Percentiles rank a stretch among this genome's conserved stretches.
Conservation (phyloP, 2,113 vertebrate genomes). For the Struthio camelus region DNA sequence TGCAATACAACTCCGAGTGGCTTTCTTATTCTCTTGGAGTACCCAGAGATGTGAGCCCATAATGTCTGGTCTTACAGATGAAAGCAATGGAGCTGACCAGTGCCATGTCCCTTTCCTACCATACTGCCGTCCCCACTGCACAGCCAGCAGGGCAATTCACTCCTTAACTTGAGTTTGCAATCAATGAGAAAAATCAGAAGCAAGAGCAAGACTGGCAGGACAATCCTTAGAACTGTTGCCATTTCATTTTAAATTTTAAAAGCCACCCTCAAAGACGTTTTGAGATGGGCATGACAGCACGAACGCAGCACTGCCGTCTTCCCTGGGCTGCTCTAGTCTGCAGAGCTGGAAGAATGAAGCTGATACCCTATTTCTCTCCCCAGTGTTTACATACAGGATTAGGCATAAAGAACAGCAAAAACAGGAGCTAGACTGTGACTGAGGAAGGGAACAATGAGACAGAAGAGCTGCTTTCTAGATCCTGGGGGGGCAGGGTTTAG, state of each 20-base stretch:
- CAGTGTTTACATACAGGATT: not conserved
- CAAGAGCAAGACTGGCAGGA: not conserved
- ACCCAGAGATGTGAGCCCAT: not conserved
- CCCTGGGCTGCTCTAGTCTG: not conserved
- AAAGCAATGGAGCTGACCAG: not conserved
- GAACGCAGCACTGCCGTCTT: accelerated
- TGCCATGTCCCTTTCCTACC: not conserved
- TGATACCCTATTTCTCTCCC: not conserved
- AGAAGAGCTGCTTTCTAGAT: too few species aligned
- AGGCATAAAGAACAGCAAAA: not conserved
- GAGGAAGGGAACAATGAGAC: not conserved
- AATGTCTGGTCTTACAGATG: not conserved
- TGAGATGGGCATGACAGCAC: not conserved
- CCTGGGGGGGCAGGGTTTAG: too few species aligned
- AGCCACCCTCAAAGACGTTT: not conserved
- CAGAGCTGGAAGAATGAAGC: not conserved
- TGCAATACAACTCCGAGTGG: not conserved
- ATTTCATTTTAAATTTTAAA: not conserved
- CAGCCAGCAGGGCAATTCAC: not conserved
- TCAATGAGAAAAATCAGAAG: not conserved
- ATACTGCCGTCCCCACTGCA: not conserved
- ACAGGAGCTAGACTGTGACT: not conserved
- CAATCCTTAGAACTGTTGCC: not conserved
- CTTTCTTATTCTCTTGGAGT: not conserved
- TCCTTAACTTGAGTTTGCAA: not conserved